Conservation (phyloP, 2,888 invertebrate species). For the Chironomus tentans region DNA sequence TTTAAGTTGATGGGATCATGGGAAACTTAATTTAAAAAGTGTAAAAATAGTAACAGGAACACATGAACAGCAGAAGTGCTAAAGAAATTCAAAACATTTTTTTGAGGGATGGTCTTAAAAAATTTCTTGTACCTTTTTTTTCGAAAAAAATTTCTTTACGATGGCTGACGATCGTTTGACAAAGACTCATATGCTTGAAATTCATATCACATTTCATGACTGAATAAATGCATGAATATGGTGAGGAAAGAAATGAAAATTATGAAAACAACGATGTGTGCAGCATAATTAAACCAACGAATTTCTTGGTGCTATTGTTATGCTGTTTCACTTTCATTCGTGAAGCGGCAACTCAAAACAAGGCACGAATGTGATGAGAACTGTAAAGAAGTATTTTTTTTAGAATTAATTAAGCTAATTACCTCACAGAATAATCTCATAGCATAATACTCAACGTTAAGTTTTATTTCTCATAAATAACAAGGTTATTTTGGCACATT, state of each 20-base stretch:
- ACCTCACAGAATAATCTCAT: too few relatives aligned
- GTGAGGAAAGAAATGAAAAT: too few relatives aligned
- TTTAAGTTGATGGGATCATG: not conserved
- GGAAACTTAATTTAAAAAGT: not conserved
- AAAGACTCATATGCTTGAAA: not conserved
- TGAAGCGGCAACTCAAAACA: too few relatives aligned
- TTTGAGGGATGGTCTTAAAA: constrained; percentile 16
- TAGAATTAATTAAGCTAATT: not conserved
- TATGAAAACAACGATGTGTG: too few relatives aligned
- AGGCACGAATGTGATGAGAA: too few relatives aligned
- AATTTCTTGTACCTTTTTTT: not conserved
- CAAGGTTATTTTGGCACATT: not conserved
- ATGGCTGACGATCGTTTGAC: not conserved
- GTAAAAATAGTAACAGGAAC: not conserved
- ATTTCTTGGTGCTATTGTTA: too few relatives aligned
- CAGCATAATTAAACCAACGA: too few relatives aligned
- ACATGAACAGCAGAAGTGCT: not conserved
- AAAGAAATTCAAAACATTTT: not conserved
- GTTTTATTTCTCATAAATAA: not conserved
- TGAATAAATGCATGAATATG: not conserved
- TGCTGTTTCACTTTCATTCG: too few relatives aligned
- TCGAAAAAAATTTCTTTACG: not conserved
- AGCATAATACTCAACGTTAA: not conserved
- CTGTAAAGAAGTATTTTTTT: not conserved
- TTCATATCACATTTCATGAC: too few relatives aligned